Conservation (phyloP, 2,113 vertebrate species). For the Colistium nudipinnis region DNA sequence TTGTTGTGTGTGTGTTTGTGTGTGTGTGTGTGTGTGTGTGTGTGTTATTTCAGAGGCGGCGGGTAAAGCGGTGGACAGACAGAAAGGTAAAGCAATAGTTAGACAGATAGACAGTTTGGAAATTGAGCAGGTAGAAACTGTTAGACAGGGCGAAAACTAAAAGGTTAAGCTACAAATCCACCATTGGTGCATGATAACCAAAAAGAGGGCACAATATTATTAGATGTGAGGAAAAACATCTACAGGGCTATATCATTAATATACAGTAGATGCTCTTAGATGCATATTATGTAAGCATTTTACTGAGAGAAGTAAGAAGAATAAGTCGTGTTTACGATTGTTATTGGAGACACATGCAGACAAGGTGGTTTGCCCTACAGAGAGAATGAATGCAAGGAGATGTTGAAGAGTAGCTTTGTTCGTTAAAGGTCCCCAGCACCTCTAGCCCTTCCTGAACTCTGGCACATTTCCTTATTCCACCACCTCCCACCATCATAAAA, state of each 20-base stretch:
- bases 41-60: slow-evolving; percentile 79
- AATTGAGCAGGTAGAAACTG: slow-evolving; percentile 27
- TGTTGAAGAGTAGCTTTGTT: slow-evolving; percentile 19
- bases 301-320: neutral
- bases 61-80: slow-evolving; percentile 73
- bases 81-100: slow-evolving; percentile 75
- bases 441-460: slow-evolving; percentile 41
- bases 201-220: neutral
- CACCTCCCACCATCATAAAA: slow-evolving; percentile 32
- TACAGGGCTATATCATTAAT: neutral
- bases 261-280: neutral
- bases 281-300: neutral
- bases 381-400: neutral
- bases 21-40: slow-evolving; percentile 52
- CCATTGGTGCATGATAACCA: neutral
- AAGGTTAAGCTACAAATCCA: neutral
- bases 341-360: neutral
- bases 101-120: slow-evolving; percentile 35
- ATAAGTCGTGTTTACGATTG: neutral
- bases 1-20: slow-evolving; percentile 54
- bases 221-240: neutral
- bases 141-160: slow-evolving; percentile 12
- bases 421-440: slow-evolving; percentile 15
- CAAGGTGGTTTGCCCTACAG: too few relatives aligned
- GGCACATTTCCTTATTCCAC: slow-evolving; percentile 66